Evolutionary conservation across 2,888 invertebrate species (phyloP).

Genomic region (Boloria selene): DNA sequence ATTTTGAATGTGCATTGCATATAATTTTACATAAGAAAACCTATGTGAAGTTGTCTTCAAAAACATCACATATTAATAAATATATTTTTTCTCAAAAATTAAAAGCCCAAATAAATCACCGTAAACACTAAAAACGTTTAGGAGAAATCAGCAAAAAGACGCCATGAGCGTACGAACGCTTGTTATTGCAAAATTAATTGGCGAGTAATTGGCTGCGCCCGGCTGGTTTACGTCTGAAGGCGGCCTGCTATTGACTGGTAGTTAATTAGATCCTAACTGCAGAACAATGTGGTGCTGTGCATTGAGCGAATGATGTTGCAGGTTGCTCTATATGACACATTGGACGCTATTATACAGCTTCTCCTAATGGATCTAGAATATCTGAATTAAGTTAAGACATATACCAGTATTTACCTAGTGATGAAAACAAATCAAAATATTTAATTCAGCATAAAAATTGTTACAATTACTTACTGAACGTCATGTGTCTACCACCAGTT

Average conservation of each 20-base stretch:
- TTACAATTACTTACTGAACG: no score
- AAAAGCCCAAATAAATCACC: background rate
- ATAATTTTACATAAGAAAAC: no score
- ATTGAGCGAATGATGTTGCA: constrained; percentile 26
- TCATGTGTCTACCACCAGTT: no score
- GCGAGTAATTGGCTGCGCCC: constrained; percentile 74
- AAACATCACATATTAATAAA: no score
- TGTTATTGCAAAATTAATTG: constrained; percentile 78
- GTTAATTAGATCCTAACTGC: constrained; percentile 71
- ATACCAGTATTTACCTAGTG: background rate
- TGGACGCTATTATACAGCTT: background rate
- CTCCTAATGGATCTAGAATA: constrained; percentile 1
- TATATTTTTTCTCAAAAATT: background rate
- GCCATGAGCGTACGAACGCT: constrained; percentile 27
- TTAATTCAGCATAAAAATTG: no score
- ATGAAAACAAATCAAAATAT: no score
- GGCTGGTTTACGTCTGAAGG: constrained; percentile 69
- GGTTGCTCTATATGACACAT: constrained; percentile 10
- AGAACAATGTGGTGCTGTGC: constrained; percentile 58
- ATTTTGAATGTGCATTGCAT: no score
- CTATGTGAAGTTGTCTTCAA: no score
- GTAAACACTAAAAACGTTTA: constrained; percentile 18
- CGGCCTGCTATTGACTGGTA: constrained; percentile 74
- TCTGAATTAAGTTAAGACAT: background rate
- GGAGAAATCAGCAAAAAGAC: constrained; percentile 25